Conservation (phyloP, 2,888 invertebrate species). For the Caenorhabditis doughertyi region DNA sequence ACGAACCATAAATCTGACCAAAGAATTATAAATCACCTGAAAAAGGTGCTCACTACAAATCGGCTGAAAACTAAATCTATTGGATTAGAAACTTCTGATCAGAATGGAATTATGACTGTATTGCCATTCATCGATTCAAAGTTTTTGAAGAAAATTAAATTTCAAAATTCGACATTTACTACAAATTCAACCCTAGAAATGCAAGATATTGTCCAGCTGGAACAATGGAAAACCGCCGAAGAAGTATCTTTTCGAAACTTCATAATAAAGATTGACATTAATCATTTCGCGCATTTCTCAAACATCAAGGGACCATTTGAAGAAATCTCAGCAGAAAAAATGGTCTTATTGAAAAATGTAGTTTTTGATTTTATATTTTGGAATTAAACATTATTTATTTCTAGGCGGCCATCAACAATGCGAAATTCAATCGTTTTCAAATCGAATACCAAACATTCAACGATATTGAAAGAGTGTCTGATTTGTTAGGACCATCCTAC, state of each 20-base stretch:
- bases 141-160: neutral
- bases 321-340: neutral
- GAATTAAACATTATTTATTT: no score
- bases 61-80: neutral
- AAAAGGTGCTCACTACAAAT: neutral
- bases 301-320: neutral
- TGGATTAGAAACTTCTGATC: neutral
- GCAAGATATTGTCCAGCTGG: neutral
- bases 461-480: no score
- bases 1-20: neutral
- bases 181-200: neutral
- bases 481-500: no score
- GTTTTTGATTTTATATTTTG: no score
- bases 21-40: neutral
- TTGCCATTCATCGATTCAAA: neutral
- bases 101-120: neutral
- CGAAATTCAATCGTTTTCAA: no score
- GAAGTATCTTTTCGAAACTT: neutral
- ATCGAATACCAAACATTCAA: no score
- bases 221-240: neutral
- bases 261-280: neutral
- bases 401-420: no score
- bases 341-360: neutral
- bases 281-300: neutral
- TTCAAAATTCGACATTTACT: neutral